Evolutionary conservation across 2,797 vertebrate species (phyloP).

Genomic region (Astyanax mexicanus): DNA sequence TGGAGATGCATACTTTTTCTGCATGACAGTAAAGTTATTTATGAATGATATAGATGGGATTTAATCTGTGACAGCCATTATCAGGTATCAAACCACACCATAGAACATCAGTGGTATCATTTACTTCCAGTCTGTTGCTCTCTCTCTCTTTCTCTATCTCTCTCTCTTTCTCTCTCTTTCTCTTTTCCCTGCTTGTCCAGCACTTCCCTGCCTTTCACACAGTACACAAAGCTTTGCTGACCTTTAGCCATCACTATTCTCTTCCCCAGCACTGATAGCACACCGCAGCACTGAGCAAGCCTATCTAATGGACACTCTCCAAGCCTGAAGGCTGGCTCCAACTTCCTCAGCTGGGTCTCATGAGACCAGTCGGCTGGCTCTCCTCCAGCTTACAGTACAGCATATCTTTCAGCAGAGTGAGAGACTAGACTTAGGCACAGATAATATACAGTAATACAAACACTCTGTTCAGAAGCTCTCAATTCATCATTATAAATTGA

Average conservation of each 20-base stretch:
- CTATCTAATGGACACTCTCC: slow-evolving; percentile 23
- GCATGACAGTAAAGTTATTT: too few relatives aligned
- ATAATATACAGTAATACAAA: background rate
- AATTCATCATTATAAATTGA: too few relatives aligned
- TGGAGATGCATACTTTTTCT: too few relatives aligned
- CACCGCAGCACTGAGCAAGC: background rate
- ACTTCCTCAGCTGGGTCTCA: slow-evolving; percentile 2
- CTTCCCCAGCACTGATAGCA: slow-evolving; percentile 30
- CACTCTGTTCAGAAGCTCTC: too few relatives aligned
- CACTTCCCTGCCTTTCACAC: slow-evolving; percentile 27
- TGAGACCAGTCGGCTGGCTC: slow-evolving; percentile 11
- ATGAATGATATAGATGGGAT: too few relatives aligned
- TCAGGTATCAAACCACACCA: too few relatives aligned
- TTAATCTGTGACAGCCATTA: too few relatives aligned
- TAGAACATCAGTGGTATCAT: too few relatives aligned
- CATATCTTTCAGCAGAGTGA: background rate
- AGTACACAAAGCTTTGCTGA: slow-evolving; percentile 46
- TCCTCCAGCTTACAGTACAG: background rate
- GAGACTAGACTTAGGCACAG: background rate
- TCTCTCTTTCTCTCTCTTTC: slow-evolving; percentile 12
- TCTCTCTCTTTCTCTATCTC: slow-evolving; percentile 1
- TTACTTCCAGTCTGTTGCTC: background rate
- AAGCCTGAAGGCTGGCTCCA: slow-evolving; percentile 16
- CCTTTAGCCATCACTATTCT: slow-evolving; percentile 46
- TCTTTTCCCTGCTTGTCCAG: slow-evolving; percentile 11